phyloP scores from a whole-genome alignment of 2,797 vertebrate genomes.

The Coregonus sp. region DNA sequence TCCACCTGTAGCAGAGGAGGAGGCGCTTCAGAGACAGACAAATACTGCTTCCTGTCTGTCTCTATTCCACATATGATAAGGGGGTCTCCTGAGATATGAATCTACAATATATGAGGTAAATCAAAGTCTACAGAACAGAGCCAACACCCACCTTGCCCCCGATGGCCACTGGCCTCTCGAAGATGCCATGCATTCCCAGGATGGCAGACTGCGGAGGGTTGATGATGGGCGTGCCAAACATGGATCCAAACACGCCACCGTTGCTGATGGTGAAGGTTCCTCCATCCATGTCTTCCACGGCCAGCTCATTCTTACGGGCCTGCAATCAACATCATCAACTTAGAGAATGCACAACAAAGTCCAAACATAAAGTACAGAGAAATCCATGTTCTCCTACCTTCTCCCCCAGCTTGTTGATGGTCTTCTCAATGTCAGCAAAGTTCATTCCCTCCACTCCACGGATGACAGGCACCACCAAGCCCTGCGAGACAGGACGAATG shows the following conservation, averaged over 20 bases:
- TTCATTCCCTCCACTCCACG: constrained; percentile 94
- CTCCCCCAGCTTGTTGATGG: constrained; percentile 91
- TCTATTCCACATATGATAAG: background rate
- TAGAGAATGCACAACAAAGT: background rate
- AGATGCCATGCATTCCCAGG: constrained; percentile 97
- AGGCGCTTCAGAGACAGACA: constrained; percentile 5
- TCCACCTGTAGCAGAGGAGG: constrained; percentile 80
- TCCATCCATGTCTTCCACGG: constrained; percentile 98
- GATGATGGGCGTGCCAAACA: constrained; percentile 98
- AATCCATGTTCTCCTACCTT: constrained; percentile 79
- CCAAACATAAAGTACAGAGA: background rate
- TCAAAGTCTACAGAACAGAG: background rate
- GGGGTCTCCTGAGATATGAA: background rate
- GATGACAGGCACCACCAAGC: constrained; percentile 96
- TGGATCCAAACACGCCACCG: constrained; percentile 94
- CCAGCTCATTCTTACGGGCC: constrained; percentile 97
- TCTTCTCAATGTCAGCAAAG: constrained; percentile 92
- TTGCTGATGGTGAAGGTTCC: constrained; percentile 99
- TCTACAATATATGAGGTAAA: background rate
- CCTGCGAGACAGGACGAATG: constrained; percentile 72
- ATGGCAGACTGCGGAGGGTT: constrained; percentile 98
- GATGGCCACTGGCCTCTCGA: constrained; percentile 92
- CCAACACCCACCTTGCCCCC: constrained; percentile 86
- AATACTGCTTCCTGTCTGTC: background rate
- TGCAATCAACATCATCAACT: constrained; percentile 49